Evolutionary conservation across 1,140 invertebrate species (phyloP).

Genomic region (Andricus grossulariae): DNA sequence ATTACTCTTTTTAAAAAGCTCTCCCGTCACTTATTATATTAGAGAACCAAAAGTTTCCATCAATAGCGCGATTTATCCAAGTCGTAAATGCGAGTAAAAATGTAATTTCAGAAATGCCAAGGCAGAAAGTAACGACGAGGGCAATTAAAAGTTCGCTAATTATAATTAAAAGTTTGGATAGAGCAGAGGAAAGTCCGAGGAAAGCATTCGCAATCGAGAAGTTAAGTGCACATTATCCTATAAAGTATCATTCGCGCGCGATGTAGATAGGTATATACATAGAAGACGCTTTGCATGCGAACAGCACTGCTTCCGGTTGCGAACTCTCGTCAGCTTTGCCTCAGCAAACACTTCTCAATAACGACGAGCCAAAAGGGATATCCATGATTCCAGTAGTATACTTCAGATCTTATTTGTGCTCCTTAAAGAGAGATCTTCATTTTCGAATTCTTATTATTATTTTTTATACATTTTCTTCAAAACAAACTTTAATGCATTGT

Average conservation of each 20-base stretch:
- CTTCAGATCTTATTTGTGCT: conserved; percentile 15
- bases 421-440: background rate
- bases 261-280: conserved; percentile 13
- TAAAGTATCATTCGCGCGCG: conserved; percentile 2
- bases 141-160: conserved; percentile 47
- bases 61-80: too few species aligned
- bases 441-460: background rate
- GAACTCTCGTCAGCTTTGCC: conserved; percentile 17
- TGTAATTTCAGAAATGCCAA: background rate
- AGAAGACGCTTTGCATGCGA: conserved; percentile 41
- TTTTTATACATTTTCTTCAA: background rate
- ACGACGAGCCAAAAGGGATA: conserved; percentile 5
- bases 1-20: too few species aligned
- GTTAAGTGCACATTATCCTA: conserved; percentile 31
- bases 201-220: conserved; percentile 32
- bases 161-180: conserved; percentile 35
- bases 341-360: conserved; percentile 1
- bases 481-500: background rate
- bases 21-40: too few species aligned
- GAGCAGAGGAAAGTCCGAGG: background rate
- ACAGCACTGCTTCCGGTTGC: conserved; percentile 41
- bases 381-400: conserved; percentile 6
- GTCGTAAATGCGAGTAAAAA: background rate
- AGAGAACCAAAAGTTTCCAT: too few species aligned
- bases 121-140: conserved; percentile 3